Conservation (phyloP, 2,888 invertebrate genomes). For the Eilema sororculum region DNA sequence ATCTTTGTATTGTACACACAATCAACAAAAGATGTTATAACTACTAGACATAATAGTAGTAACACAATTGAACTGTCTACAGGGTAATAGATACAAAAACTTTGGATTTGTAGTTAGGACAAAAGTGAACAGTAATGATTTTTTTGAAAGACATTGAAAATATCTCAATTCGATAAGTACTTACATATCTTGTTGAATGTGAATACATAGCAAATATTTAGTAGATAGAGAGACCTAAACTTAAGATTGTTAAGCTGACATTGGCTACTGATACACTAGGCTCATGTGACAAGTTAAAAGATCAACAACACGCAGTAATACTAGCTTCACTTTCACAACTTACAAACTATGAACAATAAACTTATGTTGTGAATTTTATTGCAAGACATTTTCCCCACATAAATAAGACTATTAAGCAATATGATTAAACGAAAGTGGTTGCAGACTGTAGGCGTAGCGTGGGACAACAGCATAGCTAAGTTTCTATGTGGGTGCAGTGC, state of each 20-base stretch:
- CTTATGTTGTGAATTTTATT: slow-evolving; percentile 39
- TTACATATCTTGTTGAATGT: not conserved
- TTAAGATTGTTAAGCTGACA: not conserved
- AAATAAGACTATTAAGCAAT: slow-evolving; percentile 74
- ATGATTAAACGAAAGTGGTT: slow-evolving; percentile 76
- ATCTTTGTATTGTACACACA: not conserved
- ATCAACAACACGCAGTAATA: slow-evolving; percentile 6
- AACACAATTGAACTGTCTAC: too few relatives aligned
- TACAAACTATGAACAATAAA: slow-evolving; percentile 26
- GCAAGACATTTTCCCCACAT: slow-evolving; percentile 61
- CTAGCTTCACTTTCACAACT: slow-evolving; percentile 29
- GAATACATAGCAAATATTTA: too few relatives aligned
- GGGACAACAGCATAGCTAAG: slow-evolving; percentile 65
- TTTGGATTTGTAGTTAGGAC: not conserved
- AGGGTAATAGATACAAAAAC: not conserved
- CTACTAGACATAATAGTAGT: too few relatives aligned
- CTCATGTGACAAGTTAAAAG: slow-evolving; percentile 8
- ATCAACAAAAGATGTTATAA: too few relatives aligned
- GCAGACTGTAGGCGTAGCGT: slow-evolving; percentile 76
- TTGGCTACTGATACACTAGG: slow-evolving; percentile 19
- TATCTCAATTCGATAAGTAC: not conserved
- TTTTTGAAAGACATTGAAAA: not conserved
- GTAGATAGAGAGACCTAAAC: too few relatives aligned
- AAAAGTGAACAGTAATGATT: not conserved
- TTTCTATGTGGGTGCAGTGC: slow-evolving; percentile 69